A percentile compares a stretch with the other conserved stretches of the same genome.
Evolutionary conservation across 2,888 invertebrate species (phyloP).

Genomic region (Tigriopus californicus): DNA sequence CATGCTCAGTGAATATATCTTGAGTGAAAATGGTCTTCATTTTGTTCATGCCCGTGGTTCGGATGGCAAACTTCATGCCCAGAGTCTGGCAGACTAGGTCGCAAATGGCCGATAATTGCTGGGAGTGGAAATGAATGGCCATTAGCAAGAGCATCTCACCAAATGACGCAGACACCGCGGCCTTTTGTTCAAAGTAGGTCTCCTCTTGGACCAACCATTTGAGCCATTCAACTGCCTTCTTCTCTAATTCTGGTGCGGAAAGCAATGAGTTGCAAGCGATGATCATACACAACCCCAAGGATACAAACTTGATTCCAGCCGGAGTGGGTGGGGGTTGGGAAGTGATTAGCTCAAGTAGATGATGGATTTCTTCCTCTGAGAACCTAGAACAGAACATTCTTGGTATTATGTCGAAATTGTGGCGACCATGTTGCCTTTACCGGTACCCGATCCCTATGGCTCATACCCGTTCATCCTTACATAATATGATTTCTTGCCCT

Average conservation of each 20-base stretch:
- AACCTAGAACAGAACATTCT: constrained; percentile 39
- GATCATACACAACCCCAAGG: constrained; percentile 77
- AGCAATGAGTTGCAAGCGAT: constrained; percentile 79
- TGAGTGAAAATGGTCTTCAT: constrained; percentile 86
- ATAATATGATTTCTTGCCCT: no score
- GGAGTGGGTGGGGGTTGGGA: constrained; percentile 73
- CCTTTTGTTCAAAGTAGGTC: constrained; percentile 58
- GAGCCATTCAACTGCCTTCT: constrained; percentile 29
- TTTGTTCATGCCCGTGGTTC: constrained; percentile 36
- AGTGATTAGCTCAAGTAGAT: constrained; percentile 63
- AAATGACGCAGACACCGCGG: constrained; percentile 30
- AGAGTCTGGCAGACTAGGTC: constrained; percentile 82
- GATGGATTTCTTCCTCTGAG: constrained; percentile 73
- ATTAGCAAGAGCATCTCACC: constrained; percentile 81
- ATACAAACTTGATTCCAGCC: constrained; percentile 78
- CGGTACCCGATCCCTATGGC: no score
- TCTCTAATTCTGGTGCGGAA: constrained; percentile 55
- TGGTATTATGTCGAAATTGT: no score
- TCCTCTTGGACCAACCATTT: constrained; percentile 81
- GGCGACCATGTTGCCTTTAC: no score
- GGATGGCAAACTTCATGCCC: constrained; percentile 78
- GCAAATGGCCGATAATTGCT: constrained; percentile 75
- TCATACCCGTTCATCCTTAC: no score
- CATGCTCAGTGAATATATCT: constrained; percentile 92
- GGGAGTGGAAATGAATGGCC: constrained; percentile 92